phyloP scores from a whole-genome alignment of 2,888 invertebrate species.

The Lycia hirtaria region DNA sequence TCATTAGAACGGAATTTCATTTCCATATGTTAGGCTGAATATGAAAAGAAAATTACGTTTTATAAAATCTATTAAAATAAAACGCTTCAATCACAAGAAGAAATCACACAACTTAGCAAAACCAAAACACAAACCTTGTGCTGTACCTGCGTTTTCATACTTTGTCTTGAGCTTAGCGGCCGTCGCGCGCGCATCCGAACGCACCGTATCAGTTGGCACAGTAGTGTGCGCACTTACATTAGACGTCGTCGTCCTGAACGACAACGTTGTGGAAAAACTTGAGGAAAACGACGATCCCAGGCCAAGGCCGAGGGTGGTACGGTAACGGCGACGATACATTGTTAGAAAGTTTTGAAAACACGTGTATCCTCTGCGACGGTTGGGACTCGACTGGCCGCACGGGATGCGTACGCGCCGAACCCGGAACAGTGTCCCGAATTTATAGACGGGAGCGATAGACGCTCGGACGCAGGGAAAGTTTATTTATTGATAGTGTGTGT shows the following conservation, averaged over 20 bases:
- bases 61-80: too few species aligned
- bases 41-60: too few species aligned
- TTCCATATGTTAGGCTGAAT: too few species aligned
- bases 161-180: constrained; percentile 81
- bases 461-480: constrained; percentile 51
- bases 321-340: constrained; percentile 82
- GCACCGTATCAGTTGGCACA: constrained; percentile 61
- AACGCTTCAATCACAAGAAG: too few species aligned
- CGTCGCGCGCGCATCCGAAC: constrained; percentile 78
- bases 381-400: constrained; percentile 62
- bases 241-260: constrained; percentile 70
- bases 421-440: constrained; percentile 73
- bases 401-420: constrained; percentile 68
- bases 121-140: constrained; percentile 74
- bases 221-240: constrained; percentile 46
- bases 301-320: constrained; percentile 77
- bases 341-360: constrained; percentile 19
- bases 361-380: constrained; percentile 59
- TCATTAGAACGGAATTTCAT: too few species aligned
- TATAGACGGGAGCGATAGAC: constrained; percentile 72
- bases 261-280: constrained; percentile 69
- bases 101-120: constrained; percentile 1
- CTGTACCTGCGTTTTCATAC: constrained; percentile 79
- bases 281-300: constrained; percentile 78
- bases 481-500: constrained; percentile 25